Conservation (phyloP, 2,113 vertebrate species). For the Hippocampus barbouri region DNA sequence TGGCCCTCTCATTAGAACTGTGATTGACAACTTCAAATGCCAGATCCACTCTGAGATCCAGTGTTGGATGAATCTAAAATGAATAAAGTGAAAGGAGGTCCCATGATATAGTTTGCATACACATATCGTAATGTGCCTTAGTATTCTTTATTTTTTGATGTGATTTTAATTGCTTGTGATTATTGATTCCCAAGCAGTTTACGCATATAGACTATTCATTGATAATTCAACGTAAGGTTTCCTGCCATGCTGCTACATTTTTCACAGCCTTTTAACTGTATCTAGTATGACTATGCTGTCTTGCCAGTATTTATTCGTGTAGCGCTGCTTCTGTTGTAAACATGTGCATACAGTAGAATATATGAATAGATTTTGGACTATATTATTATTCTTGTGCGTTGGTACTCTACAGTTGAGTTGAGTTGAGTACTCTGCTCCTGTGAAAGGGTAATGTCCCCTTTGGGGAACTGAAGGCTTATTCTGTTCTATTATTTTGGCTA, state of each 20-base stretch:
- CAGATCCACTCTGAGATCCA: conserved; percentile 13
- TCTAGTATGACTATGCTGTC: not conserved
- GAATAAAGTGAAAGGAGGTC: not conserved
- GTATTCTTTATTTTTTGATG: not conserved
- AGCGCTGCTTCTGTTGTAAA: not conserved
- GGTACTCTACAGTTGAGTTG: not conserved
- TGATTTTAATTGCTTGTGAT: not conserved
- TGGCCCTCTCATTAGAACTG: conserved; percentile 54
- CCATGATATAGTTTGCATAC: not conserved
- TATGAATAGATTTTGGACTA: not conserved
- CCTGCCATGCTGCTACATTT: not conserved
- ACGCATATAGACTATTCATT: too few species aligned
- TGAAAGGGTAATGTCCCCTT: not conserved
- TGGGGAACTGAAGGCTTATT: not conserved
- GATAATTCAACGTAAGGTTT: not conserved
- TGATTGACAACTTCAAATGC: conserved; percentile 67
- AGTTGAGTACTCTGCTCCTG: not conserved
- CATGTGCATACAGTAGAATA: not conserved
- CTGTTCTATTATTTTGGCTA: not conserved
- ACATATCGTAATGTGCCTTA: not conserved
- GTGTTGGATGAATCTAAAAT: not conserved
- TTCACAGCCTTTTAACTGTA: not conserved
- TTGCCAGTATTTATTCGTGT: not conserved
- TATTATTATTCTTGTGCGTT: not conserved
- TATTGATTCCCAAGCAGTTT: not conserved